These are phyloP conservation scores for Tetramorium alpestre DNA, from an alignment of 1,140 invertebrate genomes.

Conservation along the genomic window DNA sequence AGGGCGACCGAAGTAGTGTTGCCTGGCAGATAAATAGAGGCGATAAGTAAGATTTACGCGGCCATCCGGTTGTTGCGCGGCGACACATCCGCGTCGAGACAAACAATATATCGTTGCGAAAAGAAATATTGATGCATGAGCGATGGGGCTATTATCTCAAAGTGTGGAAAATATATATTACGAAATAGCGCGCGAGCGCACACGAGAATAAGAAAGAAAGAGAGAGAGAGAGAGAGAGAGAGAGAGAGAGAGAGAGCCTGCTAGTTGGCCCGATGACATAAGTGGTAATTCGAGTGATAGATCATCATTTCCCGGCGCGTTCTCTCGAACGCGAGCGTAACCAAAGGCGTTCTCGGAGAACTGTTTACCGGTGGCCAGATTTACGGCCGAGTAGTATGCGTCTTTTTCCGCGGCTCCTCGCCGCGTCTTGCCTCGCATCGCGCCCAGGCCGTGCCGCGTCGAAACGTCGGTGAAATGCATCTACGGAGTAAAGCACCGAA, in stretches of 20 bases:
- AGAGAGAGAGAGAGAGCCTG: not conserved
- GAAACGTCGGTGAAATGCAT: slow-evolving; percentile 34
- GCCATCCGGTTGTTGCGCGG: not conserved
- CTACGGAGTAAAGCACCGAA: not conserved
- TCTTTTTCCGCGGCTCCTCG: slow-evolving; percentile 51
- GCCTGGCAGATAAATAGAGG: slow-evolving; percentile 38
- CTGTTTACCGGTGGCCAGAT: slow-evolving; percentile 64
- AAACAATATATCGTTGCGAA: slow-evolving; percentile 60
- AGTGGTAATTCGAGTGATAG: slow-evolving; percentile 74
- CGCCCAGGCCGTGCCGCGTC: not conserved
- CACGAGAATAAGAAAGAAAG: not conserved
- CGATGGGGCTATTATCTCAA: slow-evolving; percentile 66
- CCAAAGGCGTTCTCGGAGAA: slow-evolving; percentile 43
- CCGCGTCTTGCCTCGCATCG: slow-evolving; percentile 8
- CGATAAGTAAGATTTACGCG: slow-evolving; percentile 63
- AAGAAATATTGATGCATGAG: slow-evolving; percentile 67
- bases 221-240: not conserved
- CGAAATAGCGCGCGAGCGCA: not conserved
- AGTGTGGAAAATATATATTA: slow-evolving; percentile 51
- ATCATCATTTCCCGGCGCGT: slow-evolving; percentile 61
- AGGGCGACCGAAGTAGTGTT: not conserved
- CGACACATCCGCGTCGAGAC: slow-evolving; percentile 27
- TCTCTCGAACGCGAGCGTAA: slow-evolving; percentile 29
- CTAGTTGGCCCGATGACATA: slow-evolving; percentile 68
- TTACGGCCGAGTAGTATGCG: slow-evolving; percentile 58